Percentiles rank a stretch among this genome's conserved stretches.
Conservation (phyloP, 1,140 invertebrate species). For the Yoshiicerus persimilis region DNA sequence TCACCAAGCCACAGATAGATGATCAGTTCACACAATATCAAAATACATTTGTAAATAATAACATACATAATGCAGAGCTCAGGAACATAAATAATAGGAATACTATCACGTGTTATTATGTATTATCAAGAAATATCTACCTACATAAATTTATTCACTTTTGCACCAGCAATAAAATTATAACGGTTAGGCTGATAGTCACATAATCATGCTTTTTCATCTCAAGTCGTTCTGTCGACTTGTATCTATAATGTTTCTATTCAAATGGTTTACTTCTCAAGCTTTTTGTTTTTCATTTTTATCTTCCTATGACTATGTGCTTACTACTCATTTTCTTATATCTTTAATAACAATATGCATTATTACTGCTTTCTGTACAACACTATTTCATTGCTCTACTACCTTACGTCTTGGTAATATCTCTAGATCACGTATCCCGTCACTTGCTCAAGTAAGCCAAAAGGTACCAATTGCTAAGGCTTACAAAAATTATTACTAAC, state of each 20-base stretch:
- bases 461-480: no score
- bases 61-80: not conserved
- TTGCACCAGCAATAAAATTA: not conserved
- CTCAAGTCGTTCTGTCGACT: no score
- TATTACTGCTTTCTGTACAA: no score
- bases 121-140: no score
- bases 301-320: not conserved
- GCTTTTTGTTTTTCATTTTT: not conserved
- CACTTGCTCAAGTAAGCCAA: no score
- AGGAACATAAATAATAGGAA: not conserved
- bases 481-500: no score
- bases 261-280: not conserved
- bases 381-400: no score
- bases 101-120: no score
- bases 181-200: not conserved
- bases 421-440: no score
- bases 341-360: no score
- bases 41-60: not conserved
- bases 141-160: not conserved
- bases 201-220: not conserved
- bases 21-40: not conserved
- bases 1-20: not conserved
- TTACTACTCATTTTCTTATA: not conserved
- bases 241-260: no score
- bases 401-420: no score